A percentile compares a stretch with the other conserved stretches of the same genome.
Evolutionary conservation across 92 coral and sea anemone genomes (phyloP).

Genomic region (Epizoanthus stellaris): DNA sequence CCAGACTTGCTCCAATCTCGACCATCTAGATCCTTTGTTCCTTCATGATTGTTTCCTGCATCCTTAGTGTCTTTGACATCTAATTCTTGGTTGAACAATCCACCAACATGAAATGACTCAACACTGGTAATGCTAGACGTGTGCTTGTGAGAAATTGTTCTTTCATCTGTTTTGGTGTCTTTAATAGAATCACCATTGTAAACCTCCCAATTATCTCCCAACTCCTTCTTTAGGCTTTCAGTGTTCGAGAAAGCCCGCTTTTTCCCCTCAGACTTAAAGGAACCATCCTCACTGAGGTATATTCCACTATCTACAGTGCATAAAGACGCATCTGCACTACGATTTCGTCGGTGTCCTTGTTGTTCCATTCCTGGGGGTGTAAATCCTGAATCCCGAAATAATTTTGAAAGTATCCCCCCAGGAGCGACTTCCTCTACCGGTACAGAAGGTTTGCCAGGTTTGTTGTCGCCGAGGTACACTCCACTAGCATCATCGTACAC

Average conservation of each 20-base stretch:
- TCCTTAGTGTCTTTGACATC: neutral
- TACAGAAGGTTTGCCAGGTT: constrained; percentile 65
- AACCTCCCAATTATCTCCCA: constrained; percentile 39
- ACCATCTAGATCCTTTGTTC: constrained; percentile 32
- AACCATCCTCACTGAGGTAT: constrained; percentile 5
- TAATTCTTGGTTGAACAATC: constrained; percentile 1
- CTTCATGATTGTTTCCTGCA: constrained; percentile 30
- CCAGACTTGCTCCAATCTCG: constrained; percentile 5
- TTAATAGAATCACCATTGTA: neutral
- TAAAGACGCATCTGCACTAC: constrained; percentile 41
- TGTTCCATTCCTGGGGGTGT: constrained; percentile 12
- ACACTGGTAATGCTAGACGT: constrained; percentile 37
- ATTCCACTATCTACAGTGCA: neutral
- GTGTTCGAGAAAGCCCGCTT: constrained; percentile 73
- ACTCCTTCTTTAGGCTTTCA: constrained; percentile 19
- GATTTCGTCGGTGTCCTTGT: constrained; percentile 73
- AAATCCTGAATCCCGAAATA: constrained; percentile 52
- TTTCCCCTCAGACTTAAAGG: constrained; percentile 53
- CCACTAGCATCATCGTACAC: constrained; percentile 95
- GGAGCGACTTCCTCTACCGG: constrained; percentile 71
- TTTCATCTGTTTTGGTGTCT: neutral
- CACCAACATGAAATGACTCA: constrained; percentile 32
- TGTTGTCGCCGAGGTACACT: constrained; percentile 92
- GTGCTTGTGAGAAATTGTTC: constrained; percentile 48
- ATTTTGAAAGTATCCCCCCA: constrained; percentile 79